Conservation (phyloP, 2,888 invertebrate species). For the Agriopis marginaria region DNA sequence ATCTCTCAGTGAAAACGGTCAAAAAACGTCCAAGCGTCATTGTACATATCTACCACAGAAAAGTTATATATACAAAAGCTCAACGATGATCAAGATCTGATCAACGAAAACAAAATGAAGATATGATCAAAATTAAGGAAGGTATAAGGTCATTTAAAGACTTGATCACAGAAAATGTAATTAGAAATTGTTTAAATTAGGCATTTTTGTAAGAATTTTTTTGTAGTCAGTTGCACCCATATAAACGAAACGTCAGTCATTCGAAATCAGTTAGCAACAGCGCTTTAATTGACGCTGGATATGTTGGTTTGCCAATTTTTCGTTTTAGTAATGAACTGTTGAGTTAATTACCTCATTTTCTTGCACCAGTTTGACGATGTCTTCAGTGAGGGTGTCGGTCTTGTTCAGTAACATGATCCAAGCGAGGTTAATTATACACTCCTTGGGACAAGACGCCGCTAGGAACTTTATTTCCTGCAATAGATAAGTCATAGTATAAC, state of each 20-base stretch:
- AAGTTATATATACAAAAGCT: no score
- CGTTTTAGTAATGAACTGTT: neutral
- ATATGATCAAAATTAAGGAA: neutral
- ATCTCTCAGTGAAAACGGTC: no score
- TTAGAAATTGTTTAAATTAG: no score
- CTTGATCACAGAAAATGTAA: no score
- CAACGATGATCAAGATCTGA: no score
- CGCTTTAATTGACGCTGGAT: neutral
- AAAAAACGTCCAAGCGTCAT: no score
- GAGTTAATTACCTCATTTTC: slow-evolving; percentile 60
- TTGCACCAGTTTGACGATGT: slow-evolving; percentile 56
- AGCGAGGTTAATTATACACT: slow-evolving; percentile 59
- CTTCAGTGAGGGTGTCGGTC: slow-evolving; percentile 55
- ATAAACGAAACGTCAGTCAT: no score
- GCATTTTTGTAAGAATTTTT: no score
- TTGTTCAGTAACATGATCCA: slow-evolving; percentile 74
- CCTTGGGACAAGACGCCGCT: slow-evolving; percentile 46
- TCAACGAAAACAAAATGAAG: no score
- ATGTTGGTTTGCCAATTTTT: neutral
- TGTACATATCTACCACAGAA: no score
- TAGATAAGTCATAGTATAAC: neutral
- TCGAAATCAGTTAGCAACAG: no score
- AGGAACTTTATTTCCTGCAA: slow-evolving; percentile 71
- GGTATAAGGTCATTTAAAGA: neutral
- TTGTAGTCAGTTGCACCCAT: no score